Evolutionary conservation across 53 echinoderm and acorn worm genomes (phyloP).

Genomic region (Henricia sp.): DNA sequence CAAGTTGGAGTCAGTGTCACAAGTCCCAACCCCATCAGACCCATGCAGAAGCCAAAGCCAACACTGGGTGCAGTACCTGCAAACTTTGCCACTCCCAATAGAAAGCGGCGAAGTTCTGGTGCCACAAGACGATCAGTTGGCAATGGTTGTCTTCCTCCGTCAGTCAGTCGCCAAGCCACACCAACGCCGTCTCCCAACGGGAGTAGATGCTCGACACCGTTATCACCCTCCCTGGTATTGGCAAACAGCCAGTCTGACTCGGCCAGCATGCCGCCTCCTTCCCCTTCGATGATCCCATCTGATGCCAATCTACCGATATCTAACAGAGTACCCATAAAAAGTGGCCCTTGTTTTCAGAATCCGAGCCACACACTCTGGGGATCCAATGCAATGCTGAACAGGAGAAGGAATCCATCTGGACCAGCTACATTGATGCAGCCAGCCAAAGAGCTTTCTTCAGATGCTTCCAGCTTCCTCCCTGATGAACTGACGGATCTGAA

Average conservation of each 20-base stretch:
- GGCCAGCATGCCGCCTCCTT: constrained; percentile 75
- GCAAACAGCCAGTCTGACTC: constrained; percentile 21
- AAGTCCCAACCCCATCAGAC: constrained; percentile 72
- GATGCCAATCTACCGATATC: constrained; percentile 47
- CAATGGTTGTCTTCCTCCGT: constrained; percentile 56
- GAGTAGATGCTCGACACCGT: constrained; percentile 54
- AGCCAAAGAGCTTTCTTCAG: constrained; percentile 43
- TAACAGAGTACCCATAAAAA: not conserved
- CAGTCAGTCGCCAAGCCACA: constrained; percentile 56
- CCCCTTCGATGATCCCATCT: constrained; percentile 4
- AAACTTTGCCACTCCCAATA: constrained; percentile 70
- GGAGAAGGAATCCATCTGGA: constrained; percentile 79
- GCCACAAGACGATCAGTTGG: constrained; percentile 48
- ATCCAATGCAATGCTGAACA: not conserved
- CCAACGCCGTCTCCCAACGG: constrained; percentile 54
- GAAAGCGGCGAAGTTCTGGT: constrained; percentile 73
- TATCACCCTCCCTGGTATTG: constrained; percentile 40
- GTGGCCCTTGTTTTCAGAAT: constrained; percentile 1
- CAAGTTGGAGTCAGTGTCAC: constrained; percentile 42
- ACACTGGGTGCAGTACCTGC: constrained; percentile 49
- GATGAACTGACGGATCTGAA: constrained; percentile 56
- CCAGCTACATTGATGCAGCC: constrained; percentile 68
- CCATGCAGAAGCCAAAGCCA: constrained; percentile 77
- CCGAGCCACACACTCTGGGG: constrained; percentile 50
- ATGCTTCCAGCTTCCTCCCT: constrained; percentile 16